Evolutionary conservation across 1,140 invertebrate species (phyloP).

Genomic region (Orchesella cincta): DNA sequence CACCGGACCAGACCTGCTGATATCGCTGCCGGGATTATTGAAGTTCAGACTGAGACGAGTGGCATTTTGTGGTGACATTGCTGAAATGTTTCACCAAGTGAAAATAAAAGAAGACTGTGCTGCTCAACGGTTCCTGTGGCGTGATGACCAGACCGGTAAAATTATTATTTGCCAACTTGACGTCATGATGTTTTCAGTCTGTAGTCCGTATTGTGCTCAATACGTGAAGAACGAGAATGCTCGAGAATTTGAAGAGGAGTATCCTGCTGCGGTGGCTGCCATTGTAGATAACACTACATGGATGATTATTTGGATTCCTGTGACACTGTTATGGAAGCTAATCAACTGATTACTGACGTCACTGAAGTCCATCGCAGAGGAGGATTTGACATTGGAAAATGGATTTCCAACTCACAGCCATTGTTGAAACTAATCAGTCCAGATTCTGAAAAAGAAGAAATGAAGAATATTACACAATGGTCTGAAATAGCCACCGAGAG

Average conservation of each 20-base stretch:
- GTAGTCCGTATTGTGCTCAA: constrained; percentile 19
- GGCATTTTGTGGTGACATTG: constrained; percentile 31
- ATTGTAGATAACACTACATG: background rate
- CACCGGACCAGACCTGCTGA: constrained; percentile 31
- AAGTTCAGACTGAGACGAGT: constrained; percentile 27
- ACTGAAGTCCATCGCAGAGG: background rate
- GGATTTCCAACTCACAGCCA: background rate
- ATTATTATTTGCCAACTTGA: constrained; percentile 14
- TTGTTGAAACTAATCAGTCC: constrained; percentile 8
- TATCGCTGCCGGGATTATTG: constrained; percentile 21
- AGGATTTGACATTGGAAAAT: background rate
- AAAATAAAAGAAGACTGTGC: constrained; percentile 10
- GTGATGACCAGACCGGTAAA: background rate
- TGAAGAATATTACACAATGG: background rate
- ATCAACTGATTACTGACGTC: background rate
- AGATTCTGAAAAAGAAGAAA: background rate
- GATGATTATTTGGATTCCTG: constrained; percentile 1
- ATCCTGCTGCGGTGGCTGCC: background rate
- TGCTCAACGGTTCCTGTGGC: constrained; percentile 30
- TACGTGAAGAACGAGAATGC: constrained; percentile 3
- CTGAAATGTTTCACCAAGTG: constrained; percentile 43
- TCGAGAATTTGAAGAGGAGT: background rate
- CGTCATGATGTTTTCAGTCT: constrained; percentile 36
- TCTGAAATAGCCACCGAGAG: background rate
- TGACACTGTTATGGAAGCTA: background rate